Base-by-base conservation (phyloP, 2,888 invertebrate genomes). In the Tinea pellionella region DNA sequence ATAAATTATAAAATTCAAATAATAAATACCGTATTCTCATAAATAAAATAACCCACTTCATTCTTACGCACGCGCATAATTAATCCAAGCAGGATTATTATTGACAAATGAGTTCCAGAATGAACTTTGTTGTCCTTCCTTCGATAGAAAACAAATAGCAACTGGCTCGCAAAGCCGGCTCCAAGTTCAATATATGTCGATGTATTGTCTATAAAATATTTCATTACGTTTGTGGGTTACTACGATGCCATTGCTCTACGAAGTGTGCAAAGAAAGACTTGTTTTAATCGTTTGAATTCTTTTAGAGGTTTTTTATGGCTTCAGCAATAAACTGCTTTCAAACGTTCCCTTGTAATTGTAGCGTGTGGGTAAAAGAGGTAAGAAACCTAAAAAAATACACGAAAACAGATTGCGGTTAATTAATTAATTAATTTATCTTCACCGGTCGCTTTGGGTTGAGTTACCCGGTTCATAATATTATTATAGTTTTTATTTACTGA, bases 141-240 rank as follows among this genome's bases (percentile, higher is more conserved):
- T 70, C 66, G 69, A 62, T 63, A 67, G 66, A 65, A 68, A 68
- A 74, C 72, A 75, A 74, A 73, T 75, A 69, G 67, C 69, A 71
- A 68, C 67, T 63, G 67, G 63, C 64, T 66, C 67, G 67, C 69
- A 68, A 69, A 68, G 67, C 66, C 66, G 65, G 66, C 60, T 55
- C 65, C 63, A 64, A 63, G 64, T 65, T 67, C 70, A 67, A 71
- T 72, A 69, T 68, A 70, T 67, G 69, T 73, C 74, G 71, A 73
- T 73, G n/a, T n/a, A 73, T 71, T 71, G 74, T 72, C 71, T 68
- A 63, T 65, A 68, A 75, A 71, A 73, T 74, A 72, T 72, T 71
- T 71, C 69, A 71, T 72, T 71, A 70, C 66, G 68, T 67, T 67
- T 64, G 61, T 60, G 47, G 37, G 30, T 42, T 56, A 37, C 32